Evolutionary conservation across 2,797 vertebrate genomes (phyloP), one percentile per base, ranked within the genome.

Genomic region (Pipistrellus kuhlii): DNA sequence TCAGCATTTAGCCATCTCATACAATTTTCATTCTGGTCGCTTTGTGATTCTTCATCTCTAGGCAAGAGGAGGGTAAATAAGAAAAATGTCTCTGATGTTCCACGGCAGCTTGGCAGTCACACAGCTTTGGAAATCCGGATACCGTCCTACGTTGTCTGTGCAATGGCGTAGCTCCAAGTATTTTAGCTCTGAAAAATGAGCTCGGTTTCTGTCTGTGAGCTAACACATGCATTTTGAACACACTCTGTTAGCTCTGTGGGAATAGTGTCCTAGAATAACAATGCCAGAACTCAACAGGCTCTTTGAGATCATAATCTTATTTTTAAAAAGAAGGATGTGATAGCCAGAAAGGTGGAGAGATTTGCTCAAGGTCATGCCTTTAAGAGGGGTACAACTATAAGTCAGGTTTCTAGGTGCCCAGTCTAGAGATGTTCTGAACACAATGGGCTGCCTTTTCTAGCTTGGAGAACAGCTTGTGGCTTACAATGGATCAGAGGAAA

Each of bases 171-270:
- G 27, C 17, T 89, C 89, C 96, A 95, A 95, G 66, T 89, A 66
- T 73, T 84, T 94, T 72, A 93, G 59, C 77, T 96, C 83, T 95
- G 87, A 85, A 93, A 96, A 85, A 86, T 64, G 83, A 94, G 88
- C 62, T 93, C 21, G 5, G 21, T 95, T 90, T 68, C 86, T 88
- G 80, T 84, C 89, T 94, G 12, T 72, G 83, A 92, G 92, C 72
- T 83, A 83, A 76, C 78, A 53, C 57, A 51, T 64, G 57, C 57
- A 75, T 72, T 85, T 73, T 51, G 64, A 76, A 89, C 88, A 73
- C 8, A n/a, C 75, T 82, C 73, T 78, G 14, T 72, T 81, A 64
- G 82, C 55, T 86, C 7, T 44, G 76, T 62, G 48, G 72, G 76
- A 20, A 46, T 1, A 8, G 15, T 35, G 57, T 38, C 62, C 71